These are phyloP conservation scores for Tromatobia lineatoria DNA, from an alignment of 2,888 invertebrate species.

Conservation along the genomic window DNA sequence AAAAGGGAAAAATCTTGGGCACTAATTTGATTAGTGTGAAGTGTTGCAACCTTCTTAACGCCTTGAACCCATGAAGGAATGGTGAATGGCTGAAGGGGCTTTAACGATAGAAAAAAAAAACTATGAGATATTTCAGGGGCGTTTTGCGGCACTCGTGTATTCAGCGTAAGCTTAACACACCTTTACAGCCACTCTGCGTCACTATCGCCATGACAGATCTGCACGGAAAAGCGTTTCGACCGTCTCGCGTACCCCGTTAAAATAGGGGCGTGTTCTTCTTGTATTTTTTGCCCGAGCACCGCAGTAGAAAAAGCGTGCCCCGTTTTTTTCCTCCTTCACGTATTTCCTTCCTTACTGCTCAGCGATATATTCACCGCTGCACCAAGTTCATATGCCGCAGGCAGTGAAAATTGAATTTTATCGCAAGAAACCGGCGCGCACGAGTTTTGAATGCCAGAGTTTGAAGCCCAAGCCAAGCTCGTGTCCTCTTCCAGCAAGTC, in stretches of 20 bases:
- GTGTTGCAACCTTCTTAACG: background rate
- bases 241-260: background rate
- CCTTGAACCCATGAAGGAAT: background rate
- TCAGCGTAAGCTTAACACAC: background rate
- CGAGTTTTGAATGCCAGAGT: slow-evolving; percentile 27
- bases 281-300: background rate
- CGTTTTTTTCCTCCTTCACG: background rate
- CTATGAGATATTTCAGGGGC: background rate
- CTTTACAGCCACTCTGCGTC: slow-evolving; percentile 13
- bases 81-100: background rate
- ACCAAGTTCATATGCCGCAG: slow-evolving; percentile 17
- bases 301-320: slow-evolving; percentile 5
- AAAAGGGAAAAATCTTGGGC: no score
- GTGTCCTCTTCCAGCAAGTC: background rate
- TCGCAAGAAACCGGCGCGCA: slow-evolving; percentile 27
- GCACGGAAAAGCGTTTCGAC: background rate
- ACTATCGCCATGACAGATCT: slow-evolving; percentile 25
- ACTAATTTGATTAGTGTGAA: no score
- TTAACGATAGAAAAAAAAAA: background rate
- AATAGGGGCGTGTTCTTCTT: slow-evolving; percentile 13
- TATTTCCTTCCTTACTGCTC: slow-evolving; percentile 8
- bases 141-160: background rate
- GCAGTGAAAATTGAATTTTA: slow-evolving; percentile 49
- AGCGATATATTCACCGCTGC: slow-evolving; percentile 19
- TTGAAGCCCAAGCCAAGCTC: background rate